Conservation (phyloP, 1,140 invertebrate species). For the Spodoptera litura region DNA sequence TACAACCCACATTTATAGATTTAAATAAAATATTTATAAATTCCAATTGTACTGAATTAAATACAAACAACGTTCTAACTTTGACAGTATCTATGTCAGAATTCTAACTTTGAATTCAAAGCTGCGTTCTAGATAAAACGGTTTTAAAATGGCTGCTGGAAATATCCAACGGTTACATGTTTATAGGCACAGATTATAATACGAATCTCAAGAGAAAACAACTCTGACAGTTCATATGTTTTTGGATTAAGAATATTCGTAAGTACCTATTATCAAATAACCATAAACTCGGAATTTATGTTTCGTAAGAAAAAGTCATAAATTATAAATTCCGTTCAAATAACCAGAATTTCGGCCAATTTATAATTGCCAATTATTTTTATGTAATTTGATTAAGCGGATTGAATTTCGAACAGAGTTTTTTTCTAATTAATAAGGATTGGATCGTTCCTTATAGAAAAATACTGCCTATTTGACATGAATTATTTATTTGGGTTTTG, state of each 20-base stretch:
- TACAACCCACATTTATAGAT: too few species aligned
- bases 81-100: neutral
- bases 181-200: neutral
- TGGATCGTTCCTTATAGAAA: too few species aligned
- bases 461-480: too few species aligned
- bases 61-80: neutral
- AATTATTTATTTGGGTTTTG: too few species aligned
- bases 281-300: neutral
- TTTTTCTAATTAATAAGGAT: neutral
- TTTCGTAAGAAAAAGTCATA: neutral
- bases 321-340: neutral
- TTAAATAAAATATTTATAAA: too few species aligned
- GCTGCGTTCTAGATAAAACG: neutral
- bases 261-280: neutral
- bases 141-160: constrained; percentile 3
- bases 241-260: too few species aligned
- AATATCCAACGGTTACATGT: too few species aligned
- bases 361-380: constrained; percentile 29
- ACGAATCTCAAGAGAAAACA: neutral
- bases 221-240: neutral
- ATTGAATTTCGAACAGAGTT: constrained; percentile 9
- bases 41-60: too few species aligned
- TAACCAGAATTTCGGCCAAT: constrained; percentile 1
- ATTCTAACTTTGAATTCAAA: neutral
- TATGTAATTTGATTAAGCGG: constrained; percentile 22